Base-by-base conservation (phyloP, 2,888 invertebrate genomes). In the Boloria euphrosyne region DNA sequence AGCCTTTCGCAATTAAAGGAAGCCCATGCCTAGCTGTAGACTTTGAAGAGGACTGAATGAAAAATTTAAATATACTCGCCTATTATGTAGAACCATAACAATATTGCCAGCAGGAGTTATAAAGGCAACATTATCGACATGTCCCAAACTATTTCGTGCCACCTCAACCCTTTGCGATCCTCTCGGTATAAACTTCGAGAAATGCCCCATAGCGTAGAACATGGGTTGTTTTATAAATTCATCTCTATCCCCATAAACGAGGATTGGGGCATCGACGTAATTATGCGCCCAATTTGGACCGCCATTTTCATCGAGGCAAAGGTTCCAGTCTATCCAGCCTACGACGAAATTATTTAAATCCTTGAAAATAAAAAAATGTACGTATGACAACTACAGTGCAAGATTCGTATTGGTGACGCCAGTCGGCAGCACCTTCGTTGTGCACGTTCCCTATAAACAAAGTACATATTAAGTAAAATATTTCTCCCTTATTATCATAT, bases 261-360 rank as follows among this genome's bases (percentile, higher is more conserved):
- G 94, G 46, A 86, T 74, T 0, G 97, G 94, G 0, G 97, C 92
- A 86, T 98, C 98, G 0, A 97, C 96, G 76, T 88, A 93, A 83
- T 97, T 97, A 1, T 90, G 77, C 0, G 93, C 93, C 94, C 95
- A 96, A 77, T 95, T 96, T 0, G 98, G 98, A 0, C 97, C 97
- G n/a, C 97, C 97, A 6, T 80, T 65, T 76, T 92, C 80, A 81
- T 97, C 93, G 47, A 98, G 86, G 4, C 94, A 95, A 62, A 98
- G 83, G 84, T 98, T 98, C 97, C 97, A 98, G 82, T 98, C 97
- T 0, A 96, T 89, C 97, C 97, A 98, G 4, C 96, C 97, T 46
- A 93, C 90, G 0, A 95, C 94, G 88, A 94, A 95, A 80, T 96
- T 93, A 72, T 95, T 94, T 16, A 97, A 78, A 81, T 96, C 95